Percentiles rank a stretch among this genome's conserved stretches.
Conservation (phyloP, 2,113 vertebrate species). For the Alethe castanea region DNA sequence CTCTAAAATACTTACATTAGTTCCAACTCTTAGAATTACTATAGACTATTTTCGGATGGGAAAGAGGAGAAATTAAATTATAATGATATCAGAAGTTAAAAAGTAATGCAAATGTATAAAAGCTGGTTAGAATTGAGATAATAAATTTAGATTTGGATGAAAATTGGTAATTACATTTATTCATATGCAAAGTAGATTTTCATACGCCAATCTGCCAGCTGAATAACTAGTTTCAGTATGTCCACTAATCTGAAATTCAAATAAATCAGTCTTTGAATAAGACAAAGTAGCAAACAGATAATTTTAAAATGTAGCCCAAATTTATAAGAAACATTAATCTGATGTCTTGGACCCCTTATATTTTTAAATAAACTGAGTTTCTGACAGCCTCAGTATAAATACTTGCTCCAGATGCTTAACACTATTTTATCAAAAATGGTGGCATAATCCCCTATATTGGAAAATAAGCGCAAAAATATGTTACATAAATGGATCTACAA, state of each 20-base stretch:
- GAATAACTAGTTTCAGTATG: neutral
- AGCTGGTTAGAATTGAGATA: neutral
- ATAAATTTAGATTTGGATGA: neutral
- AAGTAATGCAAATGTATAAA: neutral
- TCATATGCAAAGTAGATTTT: neutral
- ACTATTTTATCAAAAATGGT: neutral
- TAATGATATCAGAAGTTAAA: neutral
- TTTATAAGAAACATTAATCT: neutral
- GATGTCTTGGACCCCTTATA: neutral
- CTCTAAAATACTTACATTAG: neutral
- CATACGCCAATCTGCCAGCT: neutral
- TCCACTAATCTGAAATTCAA: constrained; percentile 4
- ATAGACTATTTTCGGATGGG: neutral
- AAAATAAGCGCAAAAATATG: neutral
- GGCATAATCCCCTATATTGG: neutral
- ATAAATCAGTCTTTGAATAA: neutral
- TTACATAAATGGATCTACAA: neutral
- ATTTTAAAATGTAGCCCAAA: neutral
- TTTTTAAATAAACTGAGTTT: neutral
- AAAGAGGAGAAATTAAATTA: neutral
- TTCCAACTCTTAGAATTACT: neutral
- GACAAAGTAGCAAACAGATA: neutral
- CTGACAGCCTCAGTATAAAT: neutral
- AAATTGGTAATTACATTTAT: neutral
- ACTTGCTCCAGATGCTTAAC: neutral